Base-by-base conservation (phyloP, 2,113 vertebrate species). In the Chaetura pelagica region DNA sequence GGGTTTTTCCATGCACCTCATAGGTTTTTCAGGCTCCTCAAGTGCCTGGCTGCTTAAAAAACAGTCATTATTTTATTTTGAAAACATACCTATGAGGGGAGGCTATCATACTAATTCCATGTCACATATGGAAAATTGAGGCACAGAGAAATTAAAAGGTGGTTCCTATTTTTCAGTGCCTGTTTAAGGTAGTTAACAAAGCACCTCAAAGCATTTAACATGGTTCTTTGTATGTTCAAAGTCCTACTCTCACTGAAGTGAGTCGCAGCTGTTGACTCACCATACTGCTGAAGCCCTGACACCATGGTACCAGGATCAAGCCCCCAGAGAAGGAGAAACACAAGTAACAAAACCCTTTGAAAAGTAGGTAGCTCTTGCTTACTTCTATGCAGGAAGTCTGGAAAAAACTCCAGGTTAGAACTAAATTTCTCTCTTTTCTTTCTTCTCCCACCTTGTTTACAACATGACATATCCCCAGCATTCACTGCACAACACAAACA, bases 21-120 rank as follows among this genome's bases (percentile, higher is more conserved):
- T 78, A 83, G 83, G 48, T 86, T 93, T 96, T 93, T 63, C 38
- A 89, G 55, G 83, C 48, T 89, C 84, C 87, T 91, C 57, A 35
- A 55, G 46, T 4, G 24, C 29, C 64, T 90, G 61, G 38, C 58
- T 84, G 57, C 83, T 72, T 80, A 92, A 89, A 52, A 95, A 93
- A 78, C 30, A 76, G 68, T 93, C 51, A 77, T 77, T 67, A 80
- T 30, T 67, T 93, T 87, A 82, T 92, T 94, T 72, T 84, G 86
- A 91, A 95, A 94, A 89, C 77, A 82, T 4, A 19, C 54, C 69
- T 76, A 32, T 64, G 77, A 89, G 23, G 27, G 17, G 5, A 84
- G 21, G 89, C 59, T 88, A 49, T 49, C 72, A 48, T 40, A 82
- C 24, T 4, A 15, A 18, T 83, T 84, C 68, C 52, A 51, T 71